Evolutionary conservation across 2,888 invertebrate species (phyloP), one percentile per base, ranked within the genome.

Genomic region (Epistrophe eligans): DNA sequence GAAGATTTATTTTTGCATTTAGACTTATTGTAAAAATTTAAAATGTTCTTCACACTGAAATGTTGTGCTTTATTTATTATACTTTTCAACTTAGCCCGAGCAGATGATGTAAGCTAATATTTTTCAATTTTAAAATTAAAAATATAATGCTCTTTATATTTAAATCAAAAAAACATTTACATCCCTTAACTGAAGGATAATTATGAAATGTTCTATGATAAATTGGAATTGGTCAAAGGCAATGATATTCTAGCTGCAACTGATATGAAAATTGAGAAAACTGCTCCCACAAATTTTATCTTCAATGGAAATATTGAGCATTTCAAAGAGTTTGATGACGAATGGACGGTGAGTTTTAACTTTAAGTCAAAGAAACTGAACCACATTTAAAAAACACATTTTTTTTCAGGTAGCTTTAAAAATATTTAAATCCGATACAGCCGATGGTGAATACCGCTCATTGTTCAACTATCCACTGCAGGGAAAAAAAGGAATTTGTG

Each of bases 241-340:
- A 80, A 74, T 13, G 82, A 89, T 32, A 83, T 89, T 19, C 7
- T 90, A 1, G 70, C 85, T 11, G 89, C 89, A n/a, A 89, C 89
- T 10, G 76, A 84, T 17, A 19, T 91, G 4, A 67, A 76, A 4
- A 79, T 91, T 3, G 76, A 89, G 5, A 89, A 90, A 32, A 84
- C 52, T 2, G 89, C 77, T 0, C 79, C 85, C 0, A 89, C 89
- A 40, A 19, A 55, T 13, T 89, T 89, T 4, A 60, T 79, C 13
- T 17, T 91, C 9, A 90, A 88, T 79, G 92, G 91, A 1, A 67
- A 89, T 1, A 19, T 92, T 1, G 89, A 90, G 5, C 89, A 89
- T 5, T 50, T 77, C 1, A 76, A 89, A 0, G 76, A 88, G 4
- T 74, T 92, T 7, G 89, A 91, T 81, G 89, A 92, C 28, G 89